Base-by-base conservation (phyloP, 2,888 invertebrate genomes). In the Drosophila robusta region DNA sequence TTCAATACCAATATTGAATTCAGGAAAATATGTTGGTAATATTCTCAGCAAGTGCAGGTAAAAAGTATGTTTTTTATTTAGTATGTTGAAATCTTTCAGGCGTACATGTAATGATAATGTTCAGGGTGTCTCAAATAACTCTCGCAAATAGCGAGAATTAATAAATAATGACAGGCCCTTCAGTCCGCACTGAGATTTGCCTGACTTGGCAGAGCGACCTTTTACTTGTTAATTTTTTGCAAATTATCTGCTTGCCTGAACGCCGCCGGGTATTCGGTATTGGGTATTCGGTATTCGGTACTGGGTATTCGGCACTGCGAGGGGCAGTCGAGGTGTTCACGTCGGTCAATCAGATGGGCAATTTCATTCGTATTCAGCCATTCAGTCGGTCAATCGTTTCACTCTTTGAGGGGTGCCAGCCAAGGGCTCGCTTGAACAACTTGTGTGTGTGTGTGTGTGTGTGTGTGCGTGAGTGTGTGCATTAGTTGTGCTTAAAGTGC, bases 201-300 rank as follows among this genome's bases (percentile, higher is more conserved):
- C 26, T 11, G 14, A 24, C 12, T 36, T 47, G 32, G 32, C 9
- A 26, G 26, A 36, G 18, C 6, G 41, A 24, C 46, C 50, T 36
- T 32, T 38, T n/a, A 57, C 24, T 44, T 70, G 47, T 26, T 74
- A 74, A 74, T 60, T 76, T 60, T 60, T 36, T 29, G 29, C 71
- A 75, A 73, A 56, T 64, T 73, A 41, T 44, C 46, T 34, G 39
- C 38, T 55, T 5, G 12, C 18, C 36, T 22, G 56, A 47, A 16
- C 29, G 24, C 16, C 14, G 7, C 29, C 26, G 51, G 45, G 45
- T 46, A 24, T 26, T 26, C 8, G n/a, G 2, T 5, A 9, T 44
- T 18, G 1, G 18, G 18, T 1, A 2, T 18, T 18, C 1, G 18
- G 18, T 1, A 18, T 18, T n/a, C n/a, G n/a, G n/a, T n/a, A n/a